Base-by-base conservation (phyloP, 2,888 invertebrate genomes). In the Athalia cordata region DNA sequence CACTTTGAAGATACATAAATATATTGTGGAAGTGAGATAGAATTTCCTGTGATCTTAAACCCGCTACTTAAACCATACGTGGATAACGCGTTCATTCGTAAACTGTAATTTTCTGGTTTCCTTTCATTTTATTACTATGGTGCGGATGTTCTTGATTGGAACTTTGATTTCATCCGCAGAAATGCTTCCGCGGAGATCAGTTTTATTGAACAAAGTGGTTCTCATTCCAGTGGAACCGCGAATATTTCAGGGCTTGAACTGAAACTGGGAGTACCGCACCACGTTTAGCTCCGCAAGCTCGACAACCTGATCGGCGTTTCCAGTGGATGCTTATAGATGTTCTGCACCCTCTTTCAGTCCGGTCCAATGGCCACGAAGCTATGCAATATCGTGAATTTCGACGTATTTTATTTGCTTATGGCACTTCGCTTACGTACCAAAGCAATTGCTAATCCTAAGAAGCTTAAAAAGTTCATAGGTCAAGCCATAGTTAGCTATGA, bases 91-190 rank as follows among this genome's bases (percentile, higher is more conserved):
- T 72, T 72, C 72, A 47, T 72, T 72, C 59, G 72, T 57, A 47
- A 72, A 72, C 72, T 72, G 59, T 72, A 72, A 72, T 72, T 72
- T 72, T 45, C 72, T 59, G 47, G 57, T 72, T n/a, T 57, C 43
- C 47, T 45, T 72, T 47, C 61, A 75, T 75, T 75, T 75, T 75
- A 75, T 75, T 29, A 75, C 75, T 50, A 4, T 49, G 4, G 50
- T 52, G 52, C 64, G 75, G 75, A 75, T 75, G 75, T 75, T 75
- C 62, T 62, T 72, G 72, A 72, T 72, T 72, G 59, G 72, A 47
- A 72, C 72, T 72, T 72, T 57, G 59, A 72, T 59, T 72, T 59
- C 59, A 47, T 72, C 43, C 72, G 72, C 43, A 72, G 72, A 72
- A 59, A 57, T 72, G 15, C 72, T 72, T 72, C 72, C 72, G 57